These are phyloP conservation scores for Parnassius smintheus DNA, from an alignment of 2,888 invertebrate species.

Conservation along the genomic window DNA sequence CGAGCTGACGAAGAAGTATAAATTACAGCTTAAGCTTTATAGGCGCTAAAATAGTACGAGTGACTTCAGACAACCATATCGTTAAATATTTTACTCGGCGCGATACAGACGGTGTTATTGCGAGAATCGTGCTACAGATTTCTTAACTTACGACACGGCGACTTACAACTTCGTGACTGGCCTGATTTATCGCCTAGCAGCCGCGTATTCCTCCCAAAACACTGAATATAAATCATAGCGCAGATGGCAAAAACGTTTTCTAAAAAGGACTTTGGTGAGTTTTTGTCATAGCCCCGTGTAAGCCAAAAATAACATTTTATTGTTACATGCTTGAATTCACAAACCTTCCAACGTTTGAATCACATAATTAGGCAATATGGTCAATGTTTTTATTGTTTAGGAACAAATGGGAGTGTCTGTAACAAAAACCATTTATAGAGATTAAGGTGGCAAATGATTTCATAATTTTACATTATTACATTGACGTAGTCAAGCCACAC, in stretches of 20 bases:
- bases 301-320: background rate
- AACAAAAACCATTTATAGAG: too few species aligned
- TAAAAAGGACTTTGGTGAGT: conserved; percentile 39
- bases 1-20: too few species aligned
- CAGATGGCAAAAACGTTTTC: conserved; percentile 52
- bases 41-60: too few species aligned
- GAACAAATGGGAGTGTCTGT: too few species aligned
- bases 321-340: background rate
- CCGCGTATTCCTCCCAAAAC: conserved; percentile 47
- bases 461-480: too few species aligned
- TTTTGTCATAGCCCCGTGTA: conserved; percentile 24
- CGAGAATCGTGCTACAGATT: conserved; percentile 14
- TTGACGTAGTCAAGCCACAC: too few species aligned
- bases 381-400: too few species aligned
- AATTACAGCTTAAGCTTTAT: background rate
- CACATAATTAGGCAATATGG: too few species aligned
- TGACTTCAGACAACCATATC: background rate
- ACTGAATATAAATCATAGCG: conserved; percentile 54
- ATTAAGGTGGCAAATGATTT: too few species aligned
- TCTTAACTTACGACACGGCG: conserved; percentile 46
- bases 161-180: conserved; percentile 38
- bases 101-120: background rate
- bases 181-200: conserved; percentile 46
- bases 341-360: too few species aligned
- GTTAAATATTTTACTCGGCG: background rate